These are phyloP conservation scores for Notolabrus celidotus DNA, from an alignment of 2,797 vertebrate genomes.

Conservation along the genomic window DNA sequence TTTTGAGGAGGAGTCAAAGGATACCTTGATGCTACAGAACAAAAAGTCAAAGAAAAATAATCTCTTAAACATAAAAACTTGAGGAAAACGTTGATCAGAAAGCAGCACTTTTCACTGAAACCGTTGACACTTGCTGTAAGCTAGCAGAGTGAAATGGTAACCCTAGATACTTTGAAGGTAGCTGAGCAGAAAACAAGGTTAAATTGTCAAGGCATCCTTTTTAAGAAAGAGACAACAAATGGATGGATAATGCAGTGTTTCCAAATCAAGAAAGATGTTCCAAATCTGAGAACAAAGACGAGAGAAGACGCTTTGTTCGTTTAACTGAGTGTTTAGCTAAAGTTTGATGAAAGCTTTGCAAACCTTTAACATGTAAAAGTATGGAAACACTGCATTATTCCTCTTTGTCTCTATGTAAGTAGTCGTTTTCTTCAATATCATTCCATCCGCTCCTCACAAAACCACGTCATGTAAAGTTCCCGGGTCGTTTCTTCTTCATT, in stretches of 20 bases:
- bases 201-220: constrained; percentile 46
- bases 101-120: constrained; percentile 11
- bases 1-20: constrained; percentile 25
- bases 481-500: constrained; percentile 33
- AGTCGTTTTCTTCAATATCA: constrained; percentile 37
- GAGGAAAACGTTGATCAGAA: constrained; percentile 1
- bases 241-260: constrained; percentile 49
- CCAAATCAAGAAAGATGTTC: background rate
- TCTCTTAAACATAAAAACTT: background rate
- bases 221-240: constrained; percentile 30
- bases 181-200: background rate
- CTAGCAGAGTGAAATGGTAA: background rate
- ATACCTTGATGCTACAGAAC: constrained; percentile 14
- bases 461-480: constrained; percentile 20
- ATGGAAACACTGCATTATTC: constrained; percentile 48
- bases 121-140: background rate
- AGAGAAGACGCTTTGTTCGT: too few species aligned
- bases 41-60: background rate
- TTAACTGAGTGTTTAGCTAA: background rate
- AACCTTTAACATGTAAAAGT: constrained; percentile 5
- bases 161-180: background rate
- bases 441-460: constrained; percentile 7
- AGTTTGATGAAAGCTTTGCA: background rate
- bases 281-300: too few species aligned
- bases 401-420: constrained; percentile 16